Evolutionary conservation across 2,113 vertebrate species (phyloP).

Genomic region (Rhea pennata): DNA sequence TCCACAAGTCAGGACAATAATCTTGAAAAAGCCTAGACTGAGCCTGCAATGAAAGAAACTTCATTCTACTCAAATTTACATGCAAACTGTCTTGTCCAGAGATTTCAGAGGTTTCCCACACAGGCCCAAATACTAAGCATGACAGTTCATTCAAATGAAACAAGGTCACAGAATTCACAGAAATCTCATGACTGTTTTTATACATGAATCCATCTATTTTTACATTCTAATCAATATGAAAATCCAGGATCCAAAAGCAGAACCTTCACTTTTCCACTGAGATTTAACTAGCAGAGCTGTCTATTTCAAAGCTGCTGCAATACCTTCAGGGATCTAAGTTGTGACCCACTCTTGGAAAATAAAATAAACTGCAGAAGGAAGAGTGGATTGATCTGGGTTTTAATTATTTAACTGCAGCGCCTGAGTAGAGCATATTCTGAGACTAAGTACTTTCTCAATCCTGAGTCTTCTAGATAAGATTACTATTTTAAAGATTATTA

Average conservation of each 20-base stretch:
- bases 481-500: not conserved
- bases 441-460: not conserved
- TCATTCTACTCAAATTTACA: not conserved
- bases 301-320: not conserved
- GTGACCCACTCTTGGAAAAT: not conserved
- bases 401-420: not conserved
- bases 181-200: not conserved
- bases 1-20: not conserved
- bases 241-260: not conserved
- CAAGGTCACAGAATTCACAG: fast-evolving
- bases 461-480: not conserved
- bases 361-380: too few species aligned
- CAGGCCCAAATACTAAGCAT: not conserved
- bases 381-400: too few species aligned
- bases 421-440: not conserved
- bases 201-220: not conserved
- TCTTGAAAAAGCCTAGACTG: not conserved
- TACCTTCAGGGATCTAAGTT: not conserved
- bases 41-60: not conserved
- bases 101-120: not conserved
- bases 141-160: not conserved
- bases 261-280: not conserved
- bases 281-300: not conserved
- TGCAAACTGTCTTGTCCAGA: not conserved
- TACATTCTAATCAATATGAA: not conserved